Base-by-base conservation (phyloP, 1,140 invertebrate species). In the Dolichoris vasculosae region DNA sequence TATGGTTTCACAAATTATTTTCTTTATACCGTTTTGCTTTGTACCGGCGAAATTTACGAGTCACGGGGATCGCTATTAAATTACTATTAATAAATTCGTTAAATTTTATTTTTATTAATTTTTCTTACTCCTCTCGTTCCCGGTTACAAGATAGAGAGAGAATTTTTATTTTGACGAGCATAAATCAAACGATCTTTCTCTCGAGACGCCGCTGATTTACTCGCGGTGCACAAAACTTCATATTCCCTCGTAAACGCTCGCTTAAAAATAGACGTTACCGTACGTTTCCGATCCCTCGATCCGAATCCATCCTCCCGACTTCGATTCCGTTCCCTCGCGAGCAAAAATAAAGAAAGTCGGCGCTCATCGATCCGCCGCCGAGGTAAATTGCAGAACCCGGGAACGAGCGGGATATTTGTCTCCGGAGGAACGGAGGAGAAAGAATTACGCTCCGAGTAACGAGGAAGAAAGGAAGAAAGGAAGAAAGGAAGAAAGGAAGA, bases 1-100 rank as follows among this genome's bases (percentile, higher is more conserved):
- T 69, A 48, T 51, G 67, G 64, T 51, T 73, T 51, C 46, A 48
- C 30, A 15, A 71, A 73, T 59, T 40, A 73, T 82, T 82, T 82
- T 59, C 26, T 55, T 63, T 48, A 2, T 15, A n/a, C 40, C 23
- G 26, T 59, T 38, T 82, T 55, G 46, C 46, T 48, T 35, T 55
- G 64, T 55, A 48, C 15, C 13, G 30, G 23, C 23, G 32, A 32
- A 81, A 69, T 81, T 69, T 81, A 69, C 64, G 64, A 81, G 40
- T 20, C 23, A 73, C 69, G 13, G 2, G 40, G 43, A 32, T 0
- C 2, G 40, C 17, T 43, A 73, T 73, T 73, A 73, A 73, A 43
- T 73, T 73, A 73, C 69, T 43, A 73, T 73, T 73, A 43, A 73
- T 73, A 73, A 73, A 73, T 73, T 26, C 69, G 69, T 73, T 73